A percentile compares a stretch with the other conserved stretches of the same genome.
Evolutionary conservation across 2,113 vertebrate genomes (phyloP).

Genomic region (Etheostoma cragini): DNA sequence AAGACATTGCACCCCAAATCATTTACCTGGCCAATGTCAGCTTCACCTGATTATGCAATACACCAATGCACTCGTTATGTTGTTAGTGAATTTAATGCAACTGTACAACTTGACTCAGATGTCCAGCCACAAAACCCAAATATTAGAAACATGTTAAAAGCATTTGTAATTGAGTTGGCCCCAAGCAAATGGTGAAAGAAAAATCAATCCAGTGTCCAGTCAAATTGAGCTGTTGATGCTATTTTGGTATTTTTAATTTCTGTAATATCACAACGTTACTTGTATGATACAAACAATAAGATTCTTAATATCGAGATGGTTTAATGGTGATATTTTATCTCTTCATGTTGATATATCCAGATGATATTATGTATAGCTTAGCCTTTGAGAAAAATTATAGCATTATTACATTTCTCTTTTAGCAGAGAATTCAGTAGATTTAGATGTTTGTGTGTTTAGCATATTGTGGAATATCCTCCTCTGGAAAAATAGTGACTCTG

Average conservation of each 20-base stretch:
- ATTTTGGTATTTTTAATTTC: background rate
- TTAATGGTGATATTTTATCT: background rate
- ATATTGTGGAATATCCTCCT: background rate
- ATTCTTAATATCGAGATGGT: background rate
- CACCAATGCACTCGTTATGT: background rate
- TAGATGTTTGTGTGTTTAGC: background rate
- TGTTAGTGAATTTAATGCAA: background rate
- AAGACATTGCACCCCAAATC: background rate
- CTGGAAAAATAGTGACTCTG: background rate
- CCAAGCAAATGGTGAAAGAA: constrained; percentile 4
- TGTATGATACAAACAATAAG: too few relatives aligned
- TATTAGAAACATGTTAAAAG: background rate
- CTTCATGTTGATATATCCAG: background rate
- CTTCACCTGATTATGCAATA: background rate
- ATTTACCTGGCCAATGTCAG: background rate
- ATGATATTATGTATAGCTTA: background rate
- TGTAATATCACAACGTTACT: background rate
- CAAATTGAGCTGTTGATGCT: background rate
- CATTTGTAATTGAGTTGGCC: background rate
- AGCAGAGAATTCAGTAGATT: background rate
- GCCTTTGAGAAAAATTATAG: background rate
- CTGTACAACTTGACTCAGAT: background rate
- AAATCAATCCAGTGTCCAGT: background rate
- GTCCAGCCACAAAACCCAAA: background rate
- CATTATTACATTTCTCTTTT: background rate